Percentiles rank a stretch among this genome's conserved stretches.
Conservation (phyloP, 2,888 invertebrate species). For the Pammene aurita region DNA sequence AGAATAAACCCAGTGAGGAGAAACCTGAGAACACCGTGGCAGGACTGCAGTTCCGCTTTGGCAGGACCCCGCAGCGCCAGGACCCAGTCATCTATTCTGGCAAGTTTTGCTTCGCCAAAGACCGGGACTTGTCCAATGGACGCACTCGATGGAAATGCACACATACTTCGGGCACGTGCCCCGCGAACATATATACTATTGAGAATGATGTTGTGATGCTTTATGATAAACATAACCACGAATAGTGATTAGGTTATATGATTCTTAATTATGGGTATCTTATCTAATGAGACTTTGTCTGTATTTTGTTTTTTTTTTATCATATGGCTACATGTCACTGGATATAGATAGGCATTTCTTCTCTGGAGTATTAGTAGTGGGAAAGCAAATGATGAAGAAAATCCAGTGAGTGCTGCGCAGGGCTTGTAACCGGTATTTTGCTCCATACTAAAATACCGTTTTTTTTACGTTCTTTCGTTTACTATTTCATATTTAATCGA, state of each 20-base stretch:
- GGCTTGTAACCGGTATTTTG: too few relatives aligned
- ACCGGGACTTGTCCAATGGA: constrained; percentile 59
- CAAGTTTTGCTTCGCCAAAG: constrained; percentile 59
- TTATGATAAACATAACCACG: constrained; percentile 62
- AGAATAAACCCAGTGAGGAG: neutral
- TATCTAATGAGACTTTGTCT: neutral
- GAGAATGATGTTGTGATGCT: constrained; percentile 62
- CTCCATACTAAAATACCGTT: too few relatives aligned
- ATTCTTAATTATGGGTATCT: neutral
- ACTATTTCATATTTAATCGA: too few relatives aligned
- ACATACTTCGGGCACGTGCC: constrained; percentile 55
- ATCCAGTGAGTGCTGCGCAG: too few relatives aligned
- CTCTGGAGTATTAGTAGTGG: too few relatives aligned
- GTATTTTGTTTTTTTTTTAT: too few relatives aligned
- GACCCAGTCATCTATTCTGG: constrained; percentile 61
- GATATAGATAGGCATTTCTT: too few relatives aligned
- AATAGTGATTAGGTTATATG: constrained; percentile 23
- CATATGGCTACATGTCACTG: too few relatives aligned
- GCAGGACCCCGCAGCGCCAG: constrained; percentile 52
- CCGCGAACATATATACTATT: constrained; percentile 64
- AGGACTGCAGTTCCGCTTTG: constrained; percentile 57
- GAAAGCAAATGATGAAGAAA: too few relatives aligned
- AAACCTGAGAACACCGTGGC: neutral
- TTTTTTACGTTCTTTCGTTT: too few relatives aligned
- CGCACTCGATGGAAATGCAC: constrained; percentile 63